These are phyloP conservation scores for Brachionus calyciflorus DNA, from an alignment of 1,140 invertebrate genomes.

Conservation along the genomic window DNA sequence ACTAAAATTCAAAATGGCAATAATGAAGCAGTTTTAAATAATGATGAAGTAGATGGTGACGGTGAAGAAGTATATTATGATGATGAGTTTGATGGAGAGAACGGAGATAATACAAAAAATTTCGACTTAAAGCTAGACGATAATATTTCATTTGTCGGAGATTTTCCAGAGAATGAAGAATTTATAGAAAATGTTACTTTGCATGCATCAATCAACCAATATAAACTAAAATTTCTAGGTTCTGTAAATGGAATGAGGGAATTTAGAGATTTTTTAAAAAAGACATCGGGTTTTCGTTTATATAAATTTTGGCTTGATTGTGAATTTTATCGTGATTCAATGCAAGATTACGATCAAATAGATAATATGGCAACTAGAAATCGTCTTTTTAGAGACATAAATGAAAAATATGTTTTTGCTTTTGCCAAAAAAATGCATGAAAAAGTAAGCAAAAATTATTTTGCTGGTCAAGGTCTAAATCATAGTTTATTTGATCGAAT, in stretches of 20 bases:
- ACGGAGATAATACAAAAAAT: neutral
- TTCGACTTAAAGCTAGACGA: neutral
- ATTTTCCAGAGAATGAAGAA: neutral
- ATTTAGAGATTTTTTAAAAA: conserved; percentile 55
- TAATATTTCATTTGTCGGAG: conserved; percentile 6
- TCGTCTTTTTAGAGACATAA: conserved; percentile 50
- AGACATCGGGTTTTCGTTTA: conserved; percentile 54
- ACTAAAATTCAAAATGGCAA: neutral
- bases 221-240: conserved; percentile 29
- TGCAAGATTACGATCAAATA: conserved; percentile 57
- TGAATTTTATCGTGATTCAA: conserved; percentile 58
- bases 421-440: conserved; percentile 45
- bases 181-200: neutral
- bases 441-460: conserved; percentile 44
- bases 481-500: conserved; percentile 56
- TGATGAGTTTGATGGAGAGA: conserved; percentile 6
- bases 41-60: neutral
- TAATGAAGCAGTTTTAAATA: neutral
- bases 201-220: conserved; percentile 37
- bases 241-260: conserved; percentile 52
- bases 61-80: neutral
- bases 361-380: conserved; percentile 54
- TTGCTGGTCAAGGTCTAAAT: conserved; percentile 37
- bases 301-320: conserved; percentile 61
- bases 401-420: conserved; percentile 33